Base-by-base conservation (phyloP, 2,888 invertebrate species). In the Cryptocephalus primarius region DNA sequence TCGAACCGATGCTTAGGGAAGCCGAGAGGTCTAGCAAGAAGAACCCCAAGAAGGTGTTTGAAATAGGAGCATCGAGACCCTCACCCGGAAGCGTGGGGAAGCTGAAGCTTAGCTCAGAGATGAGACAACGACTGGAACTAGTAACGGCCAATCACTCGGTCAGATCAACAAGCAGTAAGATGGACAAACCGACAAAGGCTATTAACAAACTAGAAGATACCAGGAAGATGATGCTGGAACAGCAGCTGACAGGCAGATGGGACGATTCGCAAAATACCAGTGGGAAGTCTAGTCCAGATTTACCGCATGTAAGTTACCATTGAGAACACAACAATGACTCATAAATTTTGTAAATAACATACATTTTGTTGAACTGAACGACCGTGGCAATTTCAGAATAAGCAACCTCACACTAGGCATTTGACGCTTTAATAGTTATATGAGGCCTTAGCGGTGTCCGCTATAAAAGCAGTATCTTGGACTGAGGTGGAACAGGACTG, bases 41-140 rank as follows among this genome's bases (percentile, higher is more conserved):
- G 33, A 52, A 57, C 42, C 55, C 60, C 1, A 71, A 77, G 47
- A 72, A 83, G 48, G 84, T 85, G 51, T 85, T 88, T 58, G 88
- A 89, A 65, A 83, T 89, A 14, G 88, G 88, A 0, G 87, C 87
- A 0, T 82, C 85, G 48, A 75, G 88, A 38, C 88, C 88, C 0
- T 82, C 85, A 0, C 89, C 89, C 0, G 90, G 90, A 8, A 90
- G 89, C 63, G 87, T 93, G 4, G 92, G 93, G 0, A 93, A 93
- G 66, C 69, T 93, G 1, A 88, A 91, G 60, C 77, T 93, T 8
- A 91, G 90, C 62, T 87, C 88, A 0, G 92, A 93, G 72, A 93
- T 93, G 92, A 78, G 90, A 10, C 87, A 89, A 61, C 77, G 92
- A 52, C 67, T 93, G 49, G 93, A 93, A 66, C 80, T 86, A 65